These are phyloP conservation scores for Mylabris phalerata DNA, from an alignment of 1,140 invertebrate species.

Conservation along the genomic window DNA sequence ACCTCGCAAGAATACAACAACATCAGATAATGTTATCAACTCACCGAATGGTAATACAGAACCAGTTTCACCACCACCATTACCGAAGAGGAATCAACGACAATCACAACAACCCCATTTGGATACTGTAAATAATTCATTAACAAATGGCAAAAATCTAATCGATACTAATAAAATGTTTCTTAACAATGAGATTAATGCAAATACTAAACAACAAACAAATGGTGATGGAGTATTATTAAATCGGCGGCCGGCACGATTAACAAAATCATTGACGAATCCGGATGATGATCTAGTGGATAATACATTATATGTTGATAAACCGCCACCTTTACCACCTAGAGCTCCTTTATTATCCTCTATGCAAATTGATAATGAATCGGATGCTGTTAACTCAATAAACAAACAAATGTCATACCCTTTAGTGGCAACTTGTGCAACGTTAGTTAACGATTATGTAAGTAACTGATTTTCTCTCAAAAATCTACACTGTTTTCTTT, in stretches of 20 bases:
- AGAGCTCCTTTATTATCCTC: constrained; percentile 44
- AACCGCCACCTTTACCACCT: constrained; percentile 55
- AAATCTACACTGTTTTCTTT: too few species aligned
- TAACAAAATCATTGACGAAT: constrained; percentile 3
- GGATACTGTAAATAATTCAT: constrained; percentile 21
- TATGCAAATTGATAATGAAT: constrained; percentile 35
- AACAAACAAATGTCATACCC: constrained; percentile 53
- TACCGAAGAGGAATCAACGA: constrained; percentile 35
- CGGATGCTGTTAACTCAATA: constrained; percentile 51
- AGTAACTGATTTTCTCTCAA: constrained; percentile 30
- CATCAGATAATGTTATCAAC: not conserved
- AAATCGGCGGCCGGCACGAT: not conserved
- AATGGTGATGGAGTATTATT: not conserved
- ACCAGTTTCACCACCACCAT: constrained; percentile 32
- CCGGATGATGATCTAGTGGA: constrained; percentile 11
- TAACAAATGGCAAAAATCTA: constrained; percentile 20
- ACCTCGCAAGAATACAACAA: constrained; percentile 18
- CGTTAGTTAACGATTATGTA: constrained; percentile 44
- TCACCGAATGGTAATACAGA: constrained; percentile 26
- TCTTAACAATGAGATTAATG: constrained; percentile 20
- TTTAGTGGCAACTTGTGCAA: constrained; percentile 44
- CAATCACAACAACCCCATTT: constrained; percentile 5
- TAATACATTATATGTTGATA: constrained; percentile 22
- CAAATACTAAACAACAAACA: constrained; percentile 5
- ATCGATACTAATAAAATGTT: constrained; percentile 16